phyloP scores from a whole-genome alignment of 2,888 invertebrate species.

The Brenthis daphne region DNA sequence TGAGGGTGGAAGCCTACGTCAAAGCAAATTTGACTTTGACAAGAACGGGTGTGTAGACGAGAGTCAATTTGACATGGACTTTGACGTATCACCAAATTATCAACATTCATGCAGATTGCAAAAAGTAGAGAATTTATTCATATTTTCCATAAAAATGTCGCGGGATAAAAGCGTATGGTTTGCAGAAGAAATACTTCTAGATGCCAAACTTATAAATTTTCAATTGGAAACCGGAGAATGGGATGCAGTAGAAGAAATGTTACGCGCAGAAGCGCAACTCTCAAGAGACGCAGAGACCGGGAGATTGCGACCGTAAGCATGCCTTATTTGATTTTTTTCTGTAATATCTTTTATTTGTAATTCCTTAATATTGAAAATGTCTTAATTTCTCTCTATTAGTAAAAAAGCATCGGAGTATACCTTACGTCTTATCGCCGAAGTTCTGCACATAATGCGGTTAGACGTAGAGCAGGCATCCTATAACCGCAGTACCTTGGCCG shows the following conservation, averaged over 20 bases:
- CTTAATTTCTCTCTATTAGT: conserved; percentile 52
- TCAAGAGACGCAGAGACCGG: conserved; percentile 77
- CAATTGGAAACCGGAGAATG: conserved; percentile 79
- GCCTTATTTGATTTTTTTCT: conserved; percentile 9
- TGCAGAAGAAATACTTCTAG: conserved; percentile 77
- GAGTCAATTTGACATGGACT: conserved; percentile 27
- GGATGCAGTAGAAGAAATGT: conserved; percentile 79
- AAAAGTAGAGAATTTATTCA: conserved; percentile 28
- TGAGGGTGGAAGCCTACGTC: conserved; percentile 2
- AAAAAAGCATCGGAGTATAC: conserved; percentile 80
- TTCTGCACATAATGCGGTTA: conserved; percentile 75
- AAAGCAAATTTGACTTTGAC: conserved; percentile 20
- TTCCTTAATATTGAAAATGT: not conserved
- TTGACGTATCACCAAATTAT: conserved; percentile 29
- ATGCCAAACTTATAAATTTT: conserved; percentile 77
- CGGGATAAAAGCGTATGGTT: conserved; percentile 81
- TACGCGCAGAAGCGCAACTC: conserved; percentile 77
- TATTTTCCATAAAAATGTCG: conserved; percentile 60
- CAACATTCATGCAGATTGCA: conserved; percentile 29
- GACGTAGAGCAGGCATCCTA: conserved; percentile 76
- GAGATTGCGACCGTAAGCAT: conserved; percentile 72
- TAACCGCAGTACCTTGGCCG: conserved; percentile 75
- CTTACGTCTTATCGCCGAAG: conserved; percentile 75
- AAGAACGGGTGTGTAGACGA: conserved; percentile 10
- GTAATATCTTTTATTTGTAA: not conserved